A percentile compares a stretch with the other conserved stretches of the same genome.
phyloP scores from a whole-genome alignment of 2,113 vertebrate species.

The Fukomys damarensis region DNA sequence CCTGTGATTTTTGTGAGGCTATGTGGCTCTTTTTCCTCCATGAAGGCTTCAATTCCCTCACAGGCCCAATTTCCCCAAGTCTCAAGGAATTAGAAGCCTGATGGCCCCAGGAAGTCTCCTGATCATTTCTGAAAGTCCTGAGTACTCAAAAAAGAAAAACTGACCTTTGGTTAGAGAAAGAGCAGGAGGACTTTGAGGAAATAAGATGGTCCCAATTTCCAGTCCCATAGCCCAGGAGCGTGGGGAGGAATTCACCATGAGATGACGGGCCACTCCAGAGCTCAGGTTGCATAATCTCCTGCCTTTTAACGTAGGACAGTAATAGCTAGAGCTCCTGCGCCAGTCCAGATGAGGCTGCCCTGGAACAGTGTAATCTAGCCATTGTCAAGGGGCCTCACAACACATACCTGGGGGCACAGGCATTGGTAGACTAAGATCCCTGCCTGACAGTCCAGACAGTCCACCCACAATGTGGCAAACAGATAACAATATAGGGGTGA shows the following conservation, averaged over 20 bases:
- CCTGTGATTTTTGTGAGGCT: not conserved
- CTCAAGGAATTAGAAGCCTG: not conserved
- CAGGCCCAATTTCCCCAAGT: not conserved
- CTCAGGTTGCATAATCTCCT: not conserved
- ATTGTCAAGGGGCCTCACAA: accelerated
- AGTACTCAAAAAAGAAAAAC: not conserved
- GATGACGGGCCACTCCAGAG: too few species aligned
- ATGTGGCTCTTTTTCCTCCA: not conserved
- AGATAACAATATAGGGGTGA: not conserved
- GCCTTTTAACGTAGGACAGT: not conserved
- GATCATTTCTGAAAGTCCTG: not conserved
- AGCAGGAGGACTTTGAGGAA: not conserved
- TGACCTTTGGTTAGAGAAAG: not conserved
- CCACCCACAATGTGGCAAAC: not conserved
- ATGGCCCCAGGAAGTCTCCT: not conserved
- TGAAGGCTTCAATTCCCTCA: not conserved
- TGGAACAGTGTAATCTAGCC: not conserved
- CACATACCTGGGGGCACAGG: not conserved
- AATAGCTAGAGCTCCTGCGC: not conserved
- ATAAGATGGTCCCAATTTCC: not conserved
- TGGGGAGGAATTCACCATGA: not conserved
- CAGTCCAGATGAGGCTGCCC: not conserved
- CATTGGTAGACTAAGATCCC: not conserved
- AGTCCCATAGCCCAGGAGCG: not conserved
- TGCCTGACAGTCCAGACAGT: not conserved